Base-by-base conservation (phyloP, 2,113 vertebrate species). In the Microcebus griseorufus region DNA sequence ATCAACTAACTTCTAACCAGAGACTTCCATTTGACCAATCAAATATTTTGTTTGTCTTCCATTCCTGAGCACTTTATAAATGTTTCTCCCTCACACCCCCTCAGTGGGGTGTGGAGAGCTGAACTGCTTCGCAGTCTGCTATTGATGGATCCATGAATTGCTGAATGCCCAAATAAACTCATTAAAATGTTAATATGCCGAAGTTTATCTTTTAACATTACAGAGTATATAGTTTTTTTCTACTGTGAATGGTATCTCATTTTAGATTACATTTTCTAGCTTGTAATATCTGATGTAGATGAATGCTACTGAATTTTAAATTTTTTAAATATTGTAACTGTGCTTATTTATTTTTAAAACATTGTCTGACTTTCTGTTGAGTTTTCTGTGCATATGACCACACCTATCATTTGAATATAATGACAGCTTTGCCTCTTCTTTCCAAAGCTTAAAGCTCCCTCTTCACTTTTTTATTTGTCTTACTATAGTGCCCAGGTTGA, bases 281-380 rank as follows among this genome's bases (percentile, higher is more conserved):
- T 75, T 17, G 34, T 79, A 80, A 48, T 58, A 93, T 65, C 27
- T 55, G 69, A 65, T 86, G 29, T 45, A 86, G 60, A 78, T 20
- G 18, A 67, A 86, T 48, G 51, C 32, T 84, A 51, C 16, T 84
- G 58, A 93, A 58, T 60, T 72, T 48, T 51, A 51, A 88, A 51
- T 80, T 81, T 60, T 88, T n/a, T 60, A 84, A 51, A 29, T 84
- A 78, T 62, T 95, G 51, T 25, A 51, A 88, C 34, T 53, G 53
- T 55, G 18, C 42, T 90, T 70, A 60, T 48, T 85, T 48, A 69
- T 90, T 85, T 18, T 69, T n/a, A 78, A 60, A 85, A 78, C 78
- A 20, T 55, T n/a, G 51, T n/a, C n/a, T 13, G 39, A 55, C 53
- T 55, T 58, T 58, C 55, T 58, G 55, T 58, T 58, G 55, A 58